Base-by-base conservation (phyloP, 2,113 vertebrate genomes). In the Uria aalge region DNA sequence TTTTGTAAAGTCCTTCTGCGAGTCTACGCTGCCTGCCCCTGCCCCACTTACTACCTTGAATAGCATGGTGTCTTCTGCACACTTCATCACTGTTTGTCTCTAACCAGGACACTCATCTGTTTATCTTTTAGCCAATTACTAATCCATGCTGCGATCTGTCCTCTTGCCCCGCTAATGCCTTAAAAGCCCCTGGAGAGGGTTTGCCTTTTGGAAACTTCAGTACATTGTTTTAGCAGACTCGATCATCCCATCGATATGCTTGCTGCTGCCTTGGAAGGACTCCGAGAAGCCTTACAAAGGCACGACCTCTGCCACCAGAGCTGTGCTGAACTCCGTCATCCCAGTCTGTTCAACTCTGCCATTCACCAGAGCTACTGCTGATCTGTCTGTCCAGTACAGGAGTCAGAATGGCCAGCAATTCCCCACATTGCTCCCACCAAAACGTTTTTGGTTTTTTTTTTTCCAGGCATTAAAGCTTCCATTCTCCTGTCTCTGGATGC, bases 81-180 rank as follows among this genome's bases (percentile, higher is more conserved):
- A 21, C 3, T 67, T 67, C 48, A 8, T 72, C 41, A 34, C 16
- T 14, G 9, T n/a, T 83, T 36, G 12, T 38, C 41, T 80, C 48
- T 82, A 60, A 72, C 14, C 6, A 52, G 57, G 16, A 43, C 11
- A 29, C 50, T 62, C 8, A 30, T 15, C 29, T 30, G 9, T 59
- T 60, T 56, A 18, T 27, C 40, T 69, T 92, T 59, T 47, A 85
- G 22, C 4, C 56, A 85, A 40, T 12, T 29, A 67, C 6, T 87
- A 50, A 40, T 26, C 7, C 5, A 57, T 3, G 2, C 10, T 63
- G 59, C 1, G 0, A n/a, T 20, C 15, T 59, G 85, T 63, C 26
- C 6, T 83, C 57, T 72, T 50, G 23, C 8, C 10, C 12, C 23
- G 56, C 2, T 26, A 36, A 36, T 21, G 26, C 6, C 29, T 79